Evolutionary conservation across 2,113 vertebrate genomes (phyloP), one percentile per base, ranked within the genome.

Genomic region (Chamaetylas fuelleborni): DNA sequence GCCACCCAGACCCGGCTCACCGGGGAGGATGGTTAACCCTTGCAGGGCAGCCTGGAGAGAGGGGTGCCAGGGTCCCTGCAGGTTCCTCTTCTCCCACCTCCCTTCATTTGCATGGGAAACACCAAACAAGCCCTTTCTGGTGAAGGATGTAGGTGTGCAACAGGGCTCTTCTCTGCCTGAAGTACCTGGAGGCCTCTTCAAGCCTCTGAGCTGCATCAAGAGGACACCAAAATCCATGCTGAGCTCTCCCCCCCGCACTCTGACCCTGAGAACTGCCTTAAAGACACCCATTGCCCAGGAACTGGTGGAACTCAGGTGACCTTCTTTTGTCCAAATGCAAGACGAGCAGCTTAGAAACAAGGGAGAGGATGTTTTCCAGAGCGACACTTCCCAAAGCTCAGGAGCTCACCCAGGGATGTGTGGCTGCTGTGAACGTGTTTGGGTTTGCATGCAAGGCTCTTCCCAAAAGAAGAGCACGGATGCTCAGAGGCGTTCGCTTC

Each of bases 1-100:
- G 86, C 85, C 71, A 57, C 79, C 70, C 77, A 85, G 86, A 31
- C 72, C 81, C 34, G 84, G 70, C 91, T 82, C 85, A 84, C 51
- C 18, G 2, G 84, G 36, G 51, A 91, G 43, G 50, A 31, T 19
- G 43, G 40, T 97, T 96, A 97, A 97, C 88, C 89, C 90, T 90
- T 81, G 43, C 36, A 43, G 4, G 22, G 19, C 76, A 73, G 86
- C 43, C 15, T 6, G 42, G 12, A 94, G 9, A 53, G 19, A 71
- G 6, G 29, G 33, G 26, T 4, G 2, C 19, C 17, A 66, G 31
- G 73, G 54, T 65, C 31, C 19, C 29, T 17, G 40, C 60, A 31
- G 16, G 64, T 78, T 90, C 19, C 42, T 78, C 60, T 34, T 82
- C 92, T 95, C 73, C 64, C n/a, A 69, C 2, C 28, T 42, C n/a